phyloP scores from a whole-genome alignment of 2,888 invertebrate species.

The Phorcus lineatus region DNA sequence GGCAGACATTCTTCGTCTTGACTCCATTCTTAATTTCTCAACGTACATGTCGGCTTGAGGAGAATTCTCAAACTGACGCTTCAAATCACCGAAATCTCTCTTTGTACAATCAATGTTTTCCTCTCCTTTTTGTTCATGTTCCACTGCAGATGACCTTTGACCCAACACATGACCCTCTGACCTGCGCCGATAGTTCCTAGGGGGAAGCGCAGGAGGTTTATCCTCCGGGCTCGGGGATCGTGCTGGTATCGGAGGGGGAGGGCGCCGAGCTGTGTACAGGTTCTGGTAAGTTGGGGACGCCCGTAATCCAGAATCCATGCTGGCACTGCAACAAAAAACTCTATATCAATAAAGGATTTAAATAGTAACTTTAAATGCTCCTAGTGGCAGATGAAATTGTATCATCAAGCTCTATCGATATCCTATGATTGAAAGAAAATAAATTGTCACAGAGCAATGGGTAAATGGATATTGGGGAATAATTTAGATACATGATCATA shows the following conservation, averaged over 20 bases:
- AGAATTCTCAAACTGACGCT: constrained; percentile 51
- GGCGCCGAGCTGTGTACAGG: constrained; percentile 34
- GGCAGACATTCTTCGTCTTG: constrained; percentile 35
- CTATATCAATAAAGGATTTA: no score
- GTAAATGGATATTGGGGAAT: no score
- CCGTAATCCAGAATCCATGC: constrained; percentile 53
- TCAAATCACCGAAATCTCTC: constrained; percentile 40
- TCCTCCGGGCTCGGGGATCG: constrained; percentile 55
- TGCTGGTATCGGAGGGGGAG: constrained; percentile 50
- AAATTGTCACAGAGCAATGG: no score
- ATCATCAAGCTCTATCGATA: no score
- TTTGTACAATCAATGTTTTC: constrained; percentile 35
- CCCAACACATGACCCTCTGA: constrained; percentile 1
- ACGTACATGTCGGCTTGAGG: constrained; percentile 63
- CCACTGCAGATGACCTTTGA: constrained; percentile 14
- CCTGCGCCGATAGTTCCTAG: constrained; percentile 51
- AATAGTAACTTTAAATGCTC: no score
- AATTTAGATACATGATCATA: no score
- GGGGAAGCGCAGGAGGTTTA: constrained; percentile 64
- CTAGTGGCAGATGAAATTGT: no score
- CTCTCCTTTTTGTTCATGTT: constrained; percentile 29
- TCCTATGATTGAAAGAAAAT: no score
- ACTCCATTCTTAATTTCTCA: constrained; percentile 65
- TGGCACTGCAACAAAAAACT: constrained; percentile 37
- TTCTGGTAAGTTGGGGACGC: constrained; percentile 58